Conservation (phyloP, 2,888 invertebrate genomes). For the Epinotia demarniana region DNA sequence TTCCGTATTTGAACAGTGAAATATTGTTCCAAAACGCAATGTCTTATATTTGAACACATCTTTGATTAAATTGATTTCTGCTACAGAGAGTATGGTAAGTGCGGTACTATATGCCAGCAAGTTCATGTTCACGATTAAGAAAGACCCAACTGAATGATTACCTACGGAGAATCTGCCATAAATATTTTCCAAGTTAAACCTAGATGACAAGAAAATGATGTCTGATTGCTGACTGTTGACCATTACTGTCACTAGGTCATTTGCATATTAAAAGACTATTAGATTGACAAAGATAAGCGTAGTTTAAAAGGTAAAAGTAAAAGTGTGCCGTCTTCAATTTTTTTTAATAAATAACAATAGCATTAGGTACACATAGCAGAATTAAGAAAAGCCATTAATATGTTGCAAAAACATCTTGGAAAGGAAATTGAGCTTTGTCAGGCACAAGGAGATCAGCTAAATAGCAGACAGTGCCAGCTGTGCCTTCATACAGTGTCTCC, state of each 20-base stretch:
- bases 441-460: constrained; percentile 90
- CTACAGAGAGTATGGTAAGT: constrained; percentile 46
- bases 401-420: constrained; percentile 88
- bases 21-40: constrained; percentile 60
- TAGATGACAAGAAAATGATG: constrained; percentile 61
- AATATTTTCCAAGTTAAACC: constrained; percentile 2
- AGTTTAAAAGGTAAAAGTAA: constrained; percentile 31
- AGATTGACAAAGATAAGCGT: constrained; percentile 43
- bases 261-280: constrained; percentile 50
- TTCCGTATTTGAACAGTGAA: constrained; percentile 59
- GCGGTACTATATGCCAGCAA: constrained; percentile 44
- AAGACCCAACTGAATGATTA: neutral
- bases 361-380: constrained; percentile 9
- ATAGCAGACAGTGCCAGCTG: constrained; percentile 94
- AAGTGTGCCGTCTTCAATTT: constrained; percentile 32
- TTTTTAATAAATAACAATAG: constrained; percentile 40
- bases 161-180: constrained; percentile 15
- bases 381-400: neutral
- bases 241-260: constrained; percentile 66
- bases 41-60: constrained; percentile 67
- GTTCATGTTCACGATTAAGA: constrained; percentile 48
- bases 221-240: constrained; percentile 49
- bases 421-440: constrained; percentile 91
- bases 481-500: constrained; percentile 93
- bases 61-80: constrained; percentile 54